These are phyloP conservation scores for Equus quagga DNA, from an alignment of 2,113 vertebrate species.

Conservation along the genomic window DNA sequence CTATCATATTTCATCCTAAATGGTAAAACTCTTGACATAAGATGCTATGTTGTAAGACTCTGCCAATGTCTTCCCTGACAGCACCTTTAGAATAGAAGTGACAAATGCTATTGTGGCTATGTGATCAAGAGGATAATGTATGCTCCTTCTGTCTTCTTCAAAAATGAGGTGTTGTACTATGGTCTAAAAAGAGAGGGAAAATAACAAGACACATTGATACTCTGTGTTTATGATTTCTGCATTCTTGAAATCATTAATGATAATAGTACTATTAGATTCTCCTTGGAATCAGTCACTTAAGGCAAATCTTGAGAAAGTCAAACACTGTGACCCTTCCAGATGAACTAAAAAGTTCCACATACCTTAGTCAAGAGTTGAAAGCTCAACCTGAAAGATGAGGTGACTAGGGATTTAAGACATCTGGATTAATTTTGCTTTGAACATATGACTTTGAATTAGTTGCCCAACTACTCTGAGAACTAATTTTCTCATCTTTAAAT, in stretches of 20 bases:
- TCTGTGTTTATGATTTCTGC: slow-evolving; percentile 58
- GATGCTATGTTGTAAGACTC: not conserved
- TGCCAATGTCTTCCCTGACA: not conserved
- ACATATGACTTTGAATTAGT: not conserved
- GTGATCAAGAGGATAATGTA: not conserved
- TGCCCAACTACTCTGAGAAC: not conserved
- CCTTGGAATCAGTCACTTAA: slow-evolving; percentile 69
- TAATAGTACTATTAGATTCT: slow-evolving; percentile 36
- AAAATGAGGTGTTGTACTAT: fast-evolving
- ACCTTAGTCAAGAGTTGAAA: slow-evolving; percentile 16
- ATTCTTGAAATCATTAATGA: slow-evolving; percentile 71
- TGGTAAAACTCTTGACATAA: slow-evolving; percentile 15
- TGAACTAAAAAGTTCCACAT: not conserved
- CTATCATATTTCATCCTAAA: not conserved
- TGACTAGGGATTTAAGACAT: not conserved
- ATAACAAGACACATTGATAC: slow-evolving; percentile 52
- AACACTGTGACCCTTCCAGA: not conserved
- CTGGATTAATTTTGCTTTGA: not conserved
- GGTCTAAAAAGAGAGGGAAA: not conserved
- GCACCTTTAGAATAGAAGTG: not conserved
- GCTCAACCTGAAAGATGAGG: not conserved
- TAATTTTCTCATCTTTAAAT: not conserved
- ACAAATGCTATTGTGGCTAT: not conserved
- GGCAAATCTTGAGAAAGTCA: slow-evolving; percentile 46
- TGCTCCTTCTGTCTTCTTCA: no score